Evolutionary conservation across 1,140 invertebrate genomes (phyloP).

Genomic region (Formica selysi): DNA sequence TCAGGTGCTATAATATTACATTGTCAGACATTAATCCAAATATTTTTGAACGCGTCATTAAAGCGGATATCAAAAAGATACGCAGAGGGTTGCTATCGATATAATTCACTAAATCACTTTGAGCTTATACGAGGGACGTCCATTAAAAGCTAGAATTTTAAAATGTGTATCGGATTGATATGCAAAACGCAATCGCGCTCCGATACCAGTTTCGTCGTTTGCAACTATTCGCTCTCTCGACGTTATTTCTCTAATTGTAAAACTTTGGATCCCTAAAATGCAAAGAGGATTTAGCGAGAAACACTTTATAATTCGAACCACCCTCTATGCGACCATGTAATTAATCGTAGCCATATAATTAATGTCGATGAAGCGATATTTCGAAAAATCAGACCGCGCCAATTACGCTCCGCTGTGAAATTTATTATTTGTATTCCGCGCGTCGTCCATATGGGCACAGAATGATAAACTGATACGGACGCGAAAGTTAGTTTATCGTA

Average conservation of each 20-base stretch:
- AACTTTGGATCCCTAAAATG: slow-evolving; percentile 36
- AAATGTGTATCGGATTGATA: slow-evolving; percentile 37
- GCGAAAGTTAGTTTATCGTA: neutral
- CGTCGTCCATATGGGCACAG: neutral
- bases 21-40: neutral
- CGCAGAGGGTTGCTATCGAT: neutral
- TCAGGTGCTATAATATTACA: neutral
- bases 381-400: slow-evolving; percentile 38
- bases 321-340: slow-evolving; percentile 1
- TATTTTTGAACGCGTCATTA: slow-evolving; percentile 14
- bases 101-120: neutral
- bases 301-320: slow-evolving; percentile 46
- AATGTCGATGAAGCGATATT: slow-evolving; percentile 44
- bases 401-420: neutral
- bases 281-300: slow-evolving; percentile 39
- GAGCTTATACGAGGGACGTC: neutral
- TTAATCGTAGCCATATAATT: slow-evolving; percentile 42
- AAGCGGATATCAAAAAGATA: slow-evolving; percentile 6
- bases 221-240: slow-evolving; percentile 38
- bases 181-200: slow-evolving; percentile 44
- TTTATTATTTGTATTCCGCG: slow-evolving; percentile 30
- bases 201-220: slow-evolving; percentile 8
- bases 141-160: slow-evolving; percentile 51
- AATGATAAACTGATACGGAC: neutral
- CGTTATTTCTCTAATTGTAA: slow-evolving; percentile 17